Conservation (phyloP, 1,140 invertebrate species). For the Paraescarpia echinospica region DNA sequence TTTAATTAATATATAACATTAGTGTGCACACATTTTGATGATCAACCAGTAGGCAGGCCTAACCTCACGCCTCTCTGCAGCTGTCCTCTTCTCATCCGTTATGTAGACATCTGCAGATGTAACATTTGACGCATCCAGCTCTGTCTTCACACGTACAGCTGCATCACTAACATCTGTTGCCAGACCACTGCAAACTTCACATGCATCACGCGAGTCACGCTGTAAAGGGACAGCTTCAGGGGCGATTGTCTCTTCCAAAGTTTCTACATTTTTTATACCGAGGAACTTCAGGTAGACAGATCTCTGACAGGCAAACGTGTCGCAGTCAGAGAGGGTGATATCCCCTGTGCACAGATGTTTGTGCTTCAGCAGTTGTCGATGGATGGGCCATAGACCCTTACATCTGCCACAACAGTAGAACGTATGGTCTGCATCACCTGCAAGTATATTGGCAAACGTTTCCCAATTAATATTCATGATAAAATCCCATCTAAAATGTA, state of each 20-base stretch:
- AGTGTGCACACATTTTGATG: neutral
- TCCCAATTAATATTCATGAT: neutral
- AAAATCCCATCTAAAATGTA: no score
- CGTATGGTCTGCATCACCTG: neutral
- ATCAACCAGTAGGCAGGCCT: neutral
- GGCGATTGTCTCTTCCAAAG: neutral
- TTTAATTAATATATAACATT: neutral
- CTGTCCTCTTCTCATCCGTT: neutral
- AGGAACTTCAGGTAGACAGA: neutral
- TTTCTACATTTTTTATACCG: neutral
- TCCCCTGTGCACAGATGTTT: neutral
- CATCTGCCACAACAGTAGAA: neutral
- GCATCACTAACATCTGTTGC: neutral
- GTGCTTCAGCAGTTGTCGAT: neutral
- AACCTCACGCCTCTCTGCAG: neutral
- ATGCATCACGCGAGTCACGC: neutral
- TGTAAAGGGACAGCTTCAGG: neutral
- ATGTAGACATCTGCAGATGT: neutral
- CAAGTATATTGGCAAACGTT: neutral
- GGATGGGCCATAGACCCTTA: neutral
- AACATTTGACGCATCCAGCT: neutral
- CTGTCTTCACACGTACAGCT: neutral
- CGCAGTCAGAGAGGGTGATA: neutral
- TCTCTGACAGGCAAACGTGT: neutral
- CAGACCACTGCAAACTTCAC: neutral